Base-by-base conservation (phyloP, 2,888 invertebrate genomes). In the Parnassius mnemosyne region DNA sequence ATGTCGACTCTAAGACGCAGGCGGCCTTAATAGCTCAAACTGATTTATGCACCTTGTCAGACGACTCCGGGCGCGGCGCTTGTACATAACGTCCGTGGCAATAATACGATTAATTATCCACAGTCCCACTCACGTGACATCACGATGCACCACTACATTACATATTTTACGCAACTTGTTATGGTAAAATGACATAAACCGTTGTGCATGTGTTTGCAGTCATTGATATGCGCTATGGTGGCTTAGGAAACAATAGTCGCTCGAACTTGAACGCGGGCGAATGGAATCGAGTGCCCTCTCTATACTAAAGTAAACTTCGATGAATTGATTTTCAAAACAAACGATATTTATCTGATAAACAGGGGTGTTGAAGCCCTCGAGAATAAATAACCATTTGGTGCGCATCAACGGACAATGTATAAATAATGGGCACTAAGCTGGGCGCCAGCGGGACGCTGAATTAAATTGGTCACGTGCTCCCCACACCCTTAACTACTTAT, bases 11-110 rank as follows among this genome's bases (percentile, higher is more conserved):
- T 25, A 68, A 79, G 71, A 73, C 74, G 75, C 76, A 74, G 72
- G 72, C 65, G 66, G 71, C 70, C 69, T 75, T 72, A 76, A 81
- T 81, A 80, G 80, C 72, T 70, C 73, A 75, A 77, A 72, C 69
- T 84, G 82, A 86, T 84, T 85, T 79, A 84, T 80, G 71, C 68
- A 68, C 66, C 70, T 73, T 75, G 78, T 78, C 75, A 47, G 69
- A 64, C 64, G 52, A 58, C 46, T 47, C 61, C 49, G 42, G 49
- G 44, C 47, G 47, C 43, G 43, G 46, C 49, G 47, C 60, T 43
- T 20, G 53, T 41, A 42, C 20, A 49, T 25, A 42, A 12, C n/a
- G 42, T 47, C 16, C 11, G 44, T 34, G n/a, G 44, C 51, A 46
- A 44, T 54, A 41, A 56, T n/a, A 61, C 13, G 25, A 51, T 44